Evolutionary conservation across 2,888 invertebrate genomes (phyloP).

Genomic region (Epinotia demarniana): DNA sequence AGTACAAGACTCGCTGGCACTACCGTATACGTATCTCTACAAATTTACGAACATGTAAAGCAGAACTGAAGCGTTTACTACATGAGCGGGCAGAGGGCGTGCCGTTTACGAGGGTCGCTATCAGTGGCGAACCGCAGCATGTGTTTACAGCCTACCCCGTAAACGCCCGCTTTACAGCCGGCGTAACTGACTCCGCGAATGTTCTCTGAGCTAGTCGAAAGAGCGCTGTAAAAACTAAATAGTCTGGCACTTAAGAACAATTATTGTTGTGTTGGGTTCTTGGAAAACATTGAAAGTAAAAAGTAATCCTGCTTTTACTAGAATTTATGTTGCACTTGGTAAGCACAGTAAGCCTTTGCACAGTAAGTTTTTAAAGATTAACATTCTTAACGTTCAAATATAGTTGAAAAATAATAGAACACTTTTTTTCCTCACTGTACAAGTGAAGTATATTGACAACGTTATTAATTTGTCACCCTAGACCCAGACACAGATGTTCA

Average conservation of each 20-base stretch:
- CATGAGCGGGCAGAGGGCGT: constrained; percentile 50
- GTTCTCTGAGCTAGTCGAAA: constrained; percentile 51
- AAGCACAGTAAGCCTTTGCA: too few relatives aligned
- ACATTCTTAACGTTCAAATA: too few relatives aligned
- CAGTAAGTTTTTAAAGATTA: too few relatives aligned
- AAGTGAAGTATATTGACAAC: too few relatives aligned
- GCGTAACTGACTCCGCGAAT: constrained; percentile 48
- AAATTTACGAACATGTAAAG: background rate
- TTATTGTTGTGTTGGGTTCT: constrained; percentile 56
- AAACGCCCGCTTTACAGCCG: constrained; percentile 67
- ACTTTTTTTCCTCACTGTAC: too few relatives aligned
- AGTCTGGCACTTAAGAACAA: constrained; percentile 61
- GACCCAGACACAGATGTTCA: too few relatives aligned
- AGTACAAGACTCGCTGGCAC: too few relatives aligned
- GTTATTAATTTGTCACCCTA: too few relatives aligned
- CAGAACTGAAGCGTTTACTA: background rate
- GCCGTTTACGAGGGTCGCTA: constrained; percentile 69
- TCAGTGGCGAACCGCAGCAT: constrained; percentile 61
- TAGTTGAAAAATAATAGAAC: too few relatives aligned
- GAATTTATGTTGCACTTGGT: too few relatives aligned
- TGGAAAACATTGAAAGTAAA: background rate
- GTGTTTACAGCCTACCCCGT: constrained; percentile 66
- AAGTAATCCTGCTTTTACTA: too few relatives aligned
- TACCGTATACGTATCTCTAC: background rate
- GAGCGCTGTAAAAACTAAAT: constrained; percentile 68